Base-by-base conservation (phyloP, 2,888 invertebrate species). In the Leptarthrus brevirostris region DNA sequence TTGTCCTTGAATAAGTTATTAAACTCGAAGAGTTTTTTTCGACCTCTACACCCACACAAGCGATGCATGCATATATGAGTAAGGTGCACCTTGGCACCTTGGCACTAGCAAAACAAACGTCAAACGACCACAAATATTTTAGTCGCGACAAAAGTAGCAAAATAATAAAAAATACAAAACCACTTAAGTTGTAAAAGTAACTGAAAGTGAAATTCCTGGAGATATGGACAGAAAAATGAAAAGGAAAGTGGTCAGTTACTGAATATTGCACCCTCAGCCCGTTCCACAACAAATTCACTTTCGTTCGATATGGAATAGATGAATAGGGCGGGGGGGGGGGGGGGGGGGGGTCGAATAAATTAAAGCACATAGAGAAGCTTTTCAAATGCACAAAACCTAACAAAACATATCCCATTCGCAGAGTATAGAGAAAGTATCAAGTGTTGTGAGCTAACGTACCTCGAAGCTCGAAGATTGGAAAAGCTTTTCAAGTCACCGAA, bases 1-100 rank as follows among this genome's bases (percentile, higher is more conserved):
- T 34, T 69, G 69, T 69, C 69, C 69, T 69, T 69, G 69, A 69
- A 69, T 52, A 69, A 52, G 69, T 69, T 69, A 52, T 69, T 69
- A 69, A 69, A 69, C 69, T 34, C 69, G 24, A 3, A 26, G 24
- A 30, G 30, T 52, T 69, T 52, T 69, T 69, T 69, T 34, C 69
- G 52, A 52, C 69, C 69, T 69, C 69, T 20, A 52, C 69, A 52
- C 69, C 34, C 36, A 69, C 69, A 52, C 34, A 52, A 69, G 26
- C n/a, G 16, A 14, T 52, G 52, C 30, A 49, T 52, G 30, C 4
- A 49, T 49, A 44, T 8, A 12, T 4, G 44, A 12, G 4, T 30
- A 1, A 14, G 3, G n/a, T 49, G 49, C 18, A 14, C 3, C 18
- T 49, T 18, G 14, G 16, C 49, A 1, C 2, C 49, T 20, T 12